Base-by-base conservation (phyloP, 2,113 vertebrate genomes). In the Pyrgilauda ruficollis region DNA sequence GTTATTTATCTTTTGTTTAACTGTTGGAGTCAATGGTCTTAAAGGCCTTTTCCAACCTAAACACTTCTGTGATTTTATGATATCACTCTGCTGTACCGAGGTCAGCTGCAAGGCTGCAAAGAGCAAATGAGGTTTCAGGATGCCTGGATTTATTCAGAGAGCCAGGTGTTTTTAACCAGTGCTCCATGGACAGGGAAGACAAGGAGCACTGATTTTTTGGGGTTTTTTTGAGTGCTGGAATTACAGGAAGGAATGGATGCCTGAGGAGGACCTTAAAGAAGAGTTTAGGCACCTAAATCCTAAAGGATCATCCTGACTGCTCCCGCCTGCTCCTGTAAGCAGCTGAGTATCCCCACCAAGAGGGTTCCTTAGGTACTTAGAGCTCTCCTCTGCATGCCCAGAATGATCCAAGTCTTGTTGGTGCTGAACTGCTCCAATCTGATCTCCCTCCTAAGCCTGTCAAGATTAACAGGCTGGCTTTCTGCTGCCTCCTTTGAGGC, bases 361-460 rank as follows among this genome's bases (percentile, higher is more conserved):
- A 95, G 81, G 74, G 94, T 92, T 97, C 84, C 84, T 75, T 61
- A 63, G 91, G 91, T 82, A 79, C 84, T 92, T 89, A 84, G 94
- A 89, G 77, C 69, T 87, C 87, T 53, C 79, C 77, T 89, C 89
- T 68, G 49, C 46, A 37, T 39, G 62, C 78, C 77, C 75, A 53
- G 93, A 95, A 82, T 94, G 84, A 94, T 82, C 81, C 84, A 49
- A 50, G 93, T 79, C 87, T 49, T 78, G 89, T 35, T 89, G 93
- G 82, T 94, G 87, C 93, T 21, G 58, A 92, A 61, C 91, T 91
- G 77, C 56, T 92, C 95, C 56, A 89, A 93, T 95, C 84, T 91
- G 91, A 87, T 95, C 91, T 84, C 70, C 63, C 62, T 92, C 47
- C 91, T 93, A 91, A 96, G 49, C 94, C 91, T 95, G 91, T 84